Evolutionary conservation across 2,888 invertebrate genomes (phyloP), one percentile per base, ranked within the genome.

Genomic region (Epirrita christyi): DNA sequence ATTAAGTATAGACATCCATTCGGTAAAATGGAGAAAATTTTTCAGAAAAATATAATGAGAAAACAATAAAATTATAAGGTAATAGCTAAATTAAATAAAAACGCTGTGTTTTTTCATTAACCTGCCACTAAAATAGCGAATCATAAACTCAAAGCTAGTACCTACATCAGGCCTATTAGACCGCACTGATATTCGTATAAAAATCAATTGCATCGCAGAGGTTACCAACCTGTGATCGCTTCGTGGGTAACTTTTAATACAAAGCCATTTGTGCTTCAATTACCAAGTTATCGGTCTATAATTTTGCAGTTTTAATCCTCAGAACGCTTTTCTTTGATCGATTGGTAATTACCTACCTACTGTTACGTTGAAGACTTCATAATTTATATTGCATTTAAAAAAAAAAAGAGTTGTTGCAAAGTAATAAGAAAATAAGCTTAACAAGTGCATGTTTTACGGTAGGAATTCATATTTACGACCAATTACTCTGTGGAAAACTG

Each of bases 221-320:
- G 78, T 83, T 69, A 75, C 71, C 70, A 72, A 75, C 80, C 85
- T 76, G 69, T 80, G 72, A 77, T 75, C 73, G 58, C 63, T 67
- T 70, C 79, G 80, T 80, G 76, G 77, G 80, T 78, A 80, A 56
- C 63, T 60, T 79, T 72, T 68, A 71, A 66, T 64, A 71, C 63
- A 64, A 64, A 60, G 60, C 76, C 65, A 70, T 70, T 76, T 77
- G 77, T 66, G 67, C 78, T 76, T 71, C 80, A 82, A 84, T 86
- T 83, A 84, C 73, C 68, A 56, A 70, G 55, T 67, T n/a, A n/a
- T n/a, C n/a, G n/a, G n/a, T n/a, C 76, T 83, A 76, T 85, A 83
- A 87, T 87, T 83, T 82, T 59, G 73, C 72, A 71, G 72, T 80
- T 84, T 78, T 76, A 71, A 67, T 61, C 43, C 55, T 63, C 58